A percentile compares a stretch with the other conserved stretches of the same genome.
phyloP scores from a whole-genome alignment of 2,888 invertebrate genomes.

The Dolichomitus sp. region DNA sequence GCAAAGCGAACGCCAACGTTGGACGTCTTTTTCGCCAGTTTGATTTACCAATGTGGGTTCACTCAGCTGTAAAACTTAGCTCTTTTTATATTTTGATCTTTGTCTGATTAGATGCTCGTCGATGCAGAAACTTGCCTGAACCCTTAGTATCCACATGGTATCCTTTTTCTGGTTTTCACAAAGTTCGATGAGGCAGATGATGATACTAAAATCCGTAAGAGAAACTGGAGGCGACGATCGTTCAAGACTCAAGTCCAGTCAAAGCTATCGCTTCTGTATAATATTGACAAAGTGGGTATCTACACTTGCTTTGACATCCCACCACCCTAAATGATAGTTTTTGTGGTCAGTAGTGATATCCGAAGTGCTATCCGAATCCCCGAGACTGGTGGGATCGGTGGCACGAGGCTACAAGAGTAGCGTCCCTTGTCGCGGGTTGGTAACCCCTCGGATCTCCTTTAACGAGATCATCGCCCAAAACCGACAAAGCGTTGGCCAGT shows the following conservation, averaged over 20 bases:
- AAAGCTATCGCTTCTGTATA: slow-evolving; percentile 25
- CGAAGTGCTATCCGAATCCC: slow-evolving; percentile 40
- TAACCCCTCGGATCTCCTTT: slow-evolving; percentile 34
- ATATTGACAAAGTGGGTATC: slow-evolving; percentile 25
- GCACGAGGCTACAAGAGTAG: slow-evolving; percentile 19
- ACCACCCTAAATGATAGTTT: slow-evolving; percentile 36
- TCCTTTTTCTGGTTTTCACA: neutral
- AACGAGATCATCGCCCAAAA: slow-evolving; percentile 59
- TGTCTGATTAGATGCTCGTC: slow-evolving; percentile 1
- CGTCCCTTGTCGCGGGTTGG: slow-evolving; percentile 24
- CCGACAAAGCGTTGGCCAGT: slow-evolving; percentile 24
- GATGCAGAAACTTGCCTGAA: neutral
- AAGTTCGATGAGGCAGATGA: slow-evolving; percentile 19
- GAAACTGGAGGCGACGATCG: neutral
- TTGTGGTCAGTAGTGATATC: slow-evolving; percentile 22
- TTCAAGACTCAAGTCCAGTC: neutral
- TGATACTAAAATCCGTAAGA: neutral
- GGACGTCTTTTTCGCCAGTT: neutral
- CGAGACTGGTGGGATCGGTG: slow-evolving; percentile 10
- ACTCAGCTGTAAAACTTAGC: neutral
- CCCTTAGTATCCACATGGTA: neutral
- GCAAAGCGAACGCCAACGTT: neutral
- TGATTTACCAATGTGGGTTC: neutral
- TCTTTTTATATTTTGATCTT: slow-evolving; percentile 1
- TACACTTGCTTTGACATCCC: slow-evolving; percentile 46